Conservation (phyloP, 2,888 invertebrate species). For the Cantharis lateralis region DNA sequence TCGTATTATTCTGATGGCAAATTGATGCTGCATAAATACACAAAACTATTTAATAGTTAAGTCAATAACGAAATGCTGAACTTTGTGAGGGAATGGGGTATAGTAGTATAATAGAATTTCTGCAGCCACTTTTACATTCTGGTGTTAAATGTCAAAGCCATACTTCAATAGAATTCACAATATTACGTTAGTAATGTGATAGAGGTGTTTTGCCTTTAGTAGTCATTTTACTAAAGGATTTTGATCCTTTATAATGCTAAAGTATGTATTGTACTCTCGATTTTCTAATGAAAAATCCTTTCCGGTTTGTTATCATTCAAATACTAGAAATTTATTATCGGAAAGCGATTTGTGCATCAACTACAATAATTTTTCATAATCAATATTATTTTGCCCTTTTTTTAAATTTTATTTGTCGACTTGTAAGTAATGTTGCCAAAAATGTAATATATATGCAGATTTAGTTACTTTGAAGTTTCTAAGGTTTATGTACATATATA, state of each 20-base stretch:
- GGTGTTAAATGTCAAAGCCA: slow-evolving; percentile 37
- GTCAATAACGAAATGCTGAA: background rate
- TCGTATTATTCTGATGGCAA: background rate
- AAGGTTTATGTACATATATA: background rate
- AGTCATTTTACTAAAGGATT: slow-evolving; percentile 37
- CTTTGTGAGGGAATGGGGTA: too few species aligned
- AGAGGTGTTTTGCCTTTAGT: slow-evolving; percentile 31
- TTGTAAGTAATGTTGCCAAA: background rate
- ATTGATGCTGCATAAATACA: background rate
- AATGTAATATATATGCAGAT: background rate
- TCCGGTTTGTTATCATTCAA: background rate
- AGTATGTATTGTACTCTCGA: slow-evolving; percentile 15
- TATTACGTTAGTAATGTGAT: slow-evolving; percentile 37
- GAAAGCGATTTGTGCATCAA: background rate
- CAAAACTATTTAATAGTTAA: background rate
- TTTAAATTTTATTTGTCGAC: background rate
- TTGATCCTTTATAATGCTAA: slow-evolving; percentile 22
- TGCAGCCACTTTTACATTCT: slow-evolving; percentile 30
- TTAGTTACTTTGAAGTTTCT: background rate
- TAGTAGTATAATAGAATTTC: slow-evolving; percentile 20
- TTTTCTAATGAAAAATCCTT: slow-evolving; percentile 21
- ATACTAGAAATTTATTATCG: background rate
- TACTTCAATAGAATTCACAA: slow-evolving; percentile 31
- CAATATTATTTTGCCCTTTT: background rate
- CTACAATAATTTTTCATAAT: background rate